These are phyloP conservation scores for Nyctereutes procyonoides DNA, from an alignment of 2,113 vertebrate genomes.

Conservation along the genomic window DNA sequence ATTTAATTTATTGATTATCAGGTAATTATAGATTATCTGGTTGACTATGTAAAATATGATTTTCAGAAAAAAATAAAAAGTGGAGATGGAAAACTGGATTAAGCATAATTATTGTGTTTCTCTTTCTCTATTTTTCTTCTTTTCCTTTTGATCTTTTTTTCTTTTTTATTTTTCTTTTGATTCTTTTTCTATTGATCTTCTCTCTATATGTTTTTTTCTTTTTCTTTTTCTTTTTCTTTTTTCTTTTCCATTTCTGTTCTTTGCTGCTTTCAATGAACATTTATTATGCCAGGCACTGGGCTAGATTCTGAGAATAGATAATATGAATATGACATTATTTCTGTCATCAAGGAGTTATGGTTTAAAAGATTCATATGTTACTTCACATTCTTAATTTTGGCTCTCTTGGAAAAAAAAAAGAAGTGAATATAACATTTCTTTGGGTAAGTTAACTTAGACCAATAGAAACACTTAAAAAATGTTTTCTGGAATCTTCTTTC, in stretches of 20 bases:
- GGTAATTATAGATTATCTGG: not conserved
- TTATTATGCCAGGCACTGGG: not conserved
- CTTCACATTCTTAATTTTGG: not conserved
- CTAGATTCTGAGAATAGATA: conserved; percentile 7
- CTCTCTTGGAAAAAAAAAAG: not conserved
- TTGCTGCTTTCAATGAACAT: not conserved
- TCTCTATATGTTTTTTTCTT: not conserved
- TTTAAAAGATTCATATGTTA: not conserved
- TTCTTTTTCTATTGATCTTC: not conserved
- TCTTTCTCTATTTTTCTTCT: not conserved
- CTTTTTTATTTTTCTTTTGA: too few relatives aligned
- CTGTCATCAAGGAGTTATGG: not conserved
- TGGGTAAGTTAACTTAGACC: not conserved
- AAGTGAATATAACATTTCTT: not conserved
- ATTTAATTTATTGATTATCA: not conserved
- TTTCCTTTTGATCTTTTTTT: too few relatives aligned
- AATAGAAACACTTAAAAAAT: not conserved
- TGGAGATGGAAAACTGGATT: not conserved
- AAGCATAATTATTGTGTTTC: not conserved
- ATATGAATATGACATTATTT: not conserved
- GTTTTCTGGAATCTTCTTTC: not conserved
- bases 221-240: not conserved
- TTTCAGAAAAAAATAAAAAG: not conserved
- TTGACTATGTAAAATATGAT: not conserved
- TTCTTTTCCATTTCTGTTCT: not conserved